Evolutionary conservation across 2,797 vertebrate genomes (phyloP), one percentile per base, ranked within the genome.

Genomic region (Morus bassanus): DNA sequence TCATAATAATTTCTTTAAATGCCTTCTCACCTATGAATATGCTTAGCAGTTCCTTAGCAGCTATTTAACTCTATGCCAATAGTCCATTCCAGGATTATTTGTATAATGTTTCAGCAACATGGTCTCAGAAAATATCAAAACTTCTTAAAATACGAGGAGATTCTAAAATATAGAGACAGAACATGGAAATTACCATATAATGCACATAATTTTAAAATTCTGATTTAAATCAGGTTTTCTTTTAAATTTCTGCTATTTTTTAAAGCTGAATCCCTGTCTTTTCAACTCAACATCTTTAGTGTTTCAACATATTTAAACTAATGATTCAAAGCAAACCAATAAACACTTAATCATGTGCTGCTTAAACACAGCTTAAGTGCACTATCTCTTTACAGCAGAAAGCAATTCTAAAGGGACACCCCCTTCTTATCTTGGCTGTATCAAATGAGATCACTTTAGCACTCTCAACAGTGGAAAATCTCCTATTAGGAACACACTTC

Each of bases 341-440:
- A 77, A 91, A 56, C 56, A 45, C 48, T 24, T 76, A 45, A 72
- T 75, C 41, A 10, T 53, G 41, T 6, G 12, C 48, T 90, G 28
- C 41, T 43, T 65, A 82, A 91, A 80, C 39, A 37, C 25, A 70
- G 24, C 21, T 54, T 54, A 68, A 51, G n/a, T 54, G 72, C 43
- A 28, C 17, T 93, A 80, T 94, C 89, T 85, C 75, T 70, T 93
- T 72, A 27, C 35, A 57, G 56, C 53, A 95, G 87, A 93, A 95
- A 79, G 59, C 46, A 69, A 11, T 82, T 87, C 67, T 89, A 59
- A 87, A 85, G 70, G 39, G 50, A 74, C 67, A 86, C n/a, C 74
- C 51, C 33, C 75, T 95, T 89, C 60, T 83, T 72, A 68, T 94
- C 77, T 91, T 72, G 72, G 41, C 84, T 95, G 80, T 88, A 95